Base-by-base conservation (phyloP, 1,140 invertebrate species). In the Camponotus floridanus region DNA sequence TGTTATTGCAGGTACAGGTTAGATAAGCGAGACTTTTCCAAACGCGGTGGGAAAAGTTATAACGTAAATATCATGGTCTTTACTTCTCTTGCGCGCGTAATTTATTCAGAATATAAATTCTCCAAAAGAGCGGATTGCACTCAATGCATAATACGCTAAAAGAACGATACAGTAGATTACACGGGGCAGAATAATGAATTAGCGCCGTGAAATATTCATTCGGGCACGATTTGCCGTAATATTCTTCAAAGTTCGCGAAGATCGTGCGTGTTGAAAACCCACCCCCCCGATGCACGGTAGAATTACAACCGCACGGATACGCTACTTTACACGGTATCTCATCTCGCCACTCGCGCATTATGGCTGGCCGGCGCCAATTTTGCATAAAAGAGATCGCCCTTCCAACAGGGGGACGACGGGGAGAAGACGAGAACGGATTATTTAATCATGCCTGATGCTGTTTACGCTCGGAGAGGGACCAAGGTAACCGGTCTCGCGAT, bases 361-460 rank as follows among this genome's bases (percentile, higher is more conserved):
- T 55, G 55, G 48, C 65, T 42, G 85, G 42, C 59, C 57, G 78
- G 18, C 61, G 71, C 48, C 86, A 89, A 87, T 89, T 86, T 89
- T 71, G 83, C 48, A 55, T 57, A 61, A 62, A 48, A 15, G 42
- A 45, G 55, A 31, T 70, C 59, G 31, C 39, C 51, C 79, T 62
- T 73, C 62, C 48, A 48, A 51, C n/a, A 26, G 78, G 45, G 78
- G 45, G 55, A 76, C 55, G 65, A 33, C 57, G 51, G 33, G 73
- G 68, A 76, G 42, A 81, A 76, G 42, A 81, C 59, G 68, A 71
- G 57, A 67, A 57, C 57, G 70, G 81, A 76, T 87, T 85, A 78
- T 61, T 85, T 80, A 87, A 87, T 89, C 79, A 87, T 76, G 59
- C 76, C 33, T 84, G 61, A 76, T 65, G 31, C 57, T 85, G 80